Evolutionary conservation across 2,113 vertebrate species (phyloP).

Genomic region (Plecotus auritus): DNA sequence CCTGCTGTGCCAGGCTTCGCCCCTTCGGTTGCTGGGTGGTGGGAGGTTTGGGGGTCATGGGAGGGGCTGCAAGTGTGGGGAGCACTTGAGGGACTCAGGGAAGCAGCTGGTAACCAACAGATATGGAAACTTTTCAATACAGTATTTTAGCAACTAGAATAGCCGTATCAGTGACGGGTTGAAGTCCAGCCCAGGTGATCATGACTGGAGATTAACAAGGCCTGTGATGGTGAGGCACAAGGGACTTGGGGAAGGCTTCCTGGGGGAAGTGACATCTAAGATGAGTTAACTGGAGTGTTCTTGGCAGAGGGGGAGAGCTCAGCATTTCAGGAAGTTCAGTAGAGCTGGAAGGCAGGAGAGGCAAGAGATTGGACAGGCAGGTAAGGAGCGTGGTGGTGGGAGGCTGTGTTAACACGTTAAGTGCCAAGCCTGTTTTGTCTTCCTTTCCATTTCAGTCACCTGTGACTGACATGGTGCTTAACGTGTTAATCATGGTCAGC

Average conservation of each 20-base stretch:
- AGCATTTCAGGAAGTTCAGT: neutral
- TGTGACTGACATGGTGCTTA: too few species aligned
- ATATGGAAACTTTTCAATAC: neutral
- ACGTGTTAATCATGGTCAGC: neutral
- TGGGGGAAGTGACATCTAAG: neutral
- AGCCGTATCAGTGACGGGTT: neutral
- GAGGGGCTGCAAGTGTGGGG: neutral
- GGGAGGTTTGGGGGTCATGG: accelerated
- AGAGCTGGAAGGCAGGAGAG: neutral
- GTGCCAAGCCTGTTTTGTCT: too few species aligned
- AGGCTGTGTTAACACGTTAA: neutral
- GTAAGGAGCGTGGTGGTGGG: neutral
- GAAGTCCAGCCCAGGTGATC: neutral
- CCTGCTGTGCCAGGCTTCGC: neutral
- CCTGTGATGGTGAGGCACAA: neutral
- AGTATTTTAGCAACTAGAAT: neutral
- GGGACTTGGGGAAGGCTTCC: neutral
- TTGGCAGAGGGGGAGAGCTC: neutral
- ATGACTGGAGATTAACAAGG: neutral
- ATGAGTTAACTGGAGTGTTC: neutral
- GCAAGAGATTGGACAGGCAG: neutral
- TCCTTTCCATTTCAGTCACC: too few species aligned
- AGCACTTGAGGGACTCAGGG: neutral
- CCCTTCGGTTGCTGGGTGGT: neutral
- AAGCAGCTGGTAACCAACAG: neutral